A percentile compares a stretch with the other conserved stretches of the same genome.
phyloP scores from a whole-genome alignment of 2,113 vertebrate species.

The Ardeotis arabs region DNA sequence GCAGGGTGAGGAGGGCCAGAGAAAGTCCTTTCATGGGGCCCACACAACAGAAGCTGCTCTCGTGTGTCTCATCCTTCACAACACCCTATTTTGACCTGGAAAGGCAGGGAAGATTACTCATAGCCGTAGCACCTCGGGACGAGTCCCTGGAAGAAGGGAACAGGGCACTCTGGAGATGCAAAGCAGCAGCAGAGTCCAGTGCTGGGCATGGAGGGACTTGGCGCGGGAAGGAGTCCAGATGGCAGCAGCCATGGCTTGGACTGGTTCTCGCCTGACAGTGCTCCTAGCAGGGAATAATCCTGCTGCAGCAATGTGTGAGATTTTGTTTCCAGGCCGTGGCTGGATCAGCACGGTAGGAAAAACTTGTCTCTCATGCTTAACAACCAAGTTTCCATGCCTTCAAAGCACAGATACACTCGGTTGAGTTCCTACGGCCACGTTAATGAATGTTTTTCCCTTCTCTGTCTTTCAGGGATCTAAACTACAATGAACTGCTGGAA shows the following conservation, averaged over 20 bases:
- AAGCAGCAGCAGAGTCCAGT: background rate
- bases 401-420: background rate
- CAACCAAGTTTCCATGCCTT: constrained; percentile 47
- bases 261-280: background rate
- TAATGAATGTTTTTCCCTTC: constrained; percentile 43
- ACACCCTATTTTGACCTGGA: background rate
- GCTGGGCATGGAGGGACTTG: background rate
- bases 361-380: constrained; percentile 7
- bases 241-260: background rate
- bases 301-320: background rate
- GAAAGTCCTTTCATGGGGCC: background rate
- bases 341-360: constrained; percentile 39
- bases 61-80: background rate
- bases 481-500: constrained; percentile 92
- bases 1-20: rapidly evolving
- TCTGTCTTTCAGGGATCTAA: constrained; percentile 85
- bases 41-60: background rate
- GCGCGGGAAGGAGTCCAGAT: background rate
- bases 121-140: background rate
- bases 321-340: constrained; percentile 46
- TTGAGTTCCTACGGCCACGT: background rate
- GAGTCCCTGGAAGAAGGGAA: background rate
- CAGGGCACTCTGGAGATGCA: background rate
- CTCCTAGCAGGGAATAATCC: background rate
- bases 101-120: background rate